phyloP scores from a whole-genome alignment of 2,113 vertebrate genomes.

The Panurus biarmicus region DNA sequence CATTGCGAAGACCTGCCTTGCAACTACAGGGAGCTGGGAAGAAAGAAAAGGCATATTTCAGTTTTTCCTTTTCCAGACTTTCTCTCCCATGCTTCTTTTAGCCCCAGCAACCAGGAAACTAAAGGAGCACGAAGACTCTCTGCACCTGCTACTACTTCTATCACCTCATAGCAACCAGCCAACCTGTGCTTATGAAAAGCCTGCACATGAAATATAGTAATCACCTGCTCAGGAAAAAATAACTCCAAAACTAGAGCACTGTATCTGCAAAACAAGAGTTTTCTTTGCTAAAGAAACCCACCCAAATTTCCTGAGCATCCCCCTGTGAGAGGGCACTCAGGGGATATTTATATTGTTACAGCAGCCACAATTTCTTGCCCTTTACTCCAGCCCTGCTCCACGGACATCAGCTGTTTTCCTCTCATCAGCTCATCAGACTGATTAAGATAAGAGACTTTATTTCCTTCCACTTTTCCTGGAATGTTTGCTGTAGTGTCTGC shows the following conservation, averaged over 20 bases:
- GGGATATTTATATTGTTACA: not conserved
- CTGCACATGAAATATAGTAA: not conserved
- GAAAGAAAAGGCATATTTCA: not conserved
- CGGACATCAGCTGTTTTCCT: not conserved
- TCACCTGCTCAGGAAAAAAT: not conserved
- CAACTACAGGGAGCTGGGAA: not conserved
- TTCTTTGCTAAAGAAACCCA: not conserved
- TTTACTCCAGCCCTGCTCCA: not conserved
- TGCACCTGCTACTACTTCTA: not conserved
- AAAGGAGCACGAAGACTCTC: not conserved
- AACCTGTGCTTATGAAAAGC: not conserved
- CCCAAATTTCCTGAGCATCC: not conserved
- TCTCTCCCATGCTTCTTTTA: not conserved
- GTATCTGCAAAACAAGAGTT: not conserved
- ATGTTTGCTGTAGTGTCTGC: not conserved
- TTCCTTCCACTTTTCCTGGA: not conserved
- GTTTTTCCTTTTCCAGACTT: not conserved
- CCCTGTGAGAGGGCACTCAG: not conserved
- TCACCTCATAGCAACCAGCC: not conserved
- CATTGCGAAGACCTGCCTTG: not conserved
- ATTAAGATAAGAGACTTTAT: not conserved
- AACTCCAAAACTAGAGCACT: not conserved
- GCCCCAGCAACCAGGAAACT: not conserved
- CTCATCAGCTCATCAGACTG: not conserved
- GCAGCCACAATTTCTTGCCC: not conserved